These are phyloP conservation scores for Chaetura pelagica DNA, from an alignment of 2,113 vertebrate genomes.

Conservation along the genomic window DNA sequence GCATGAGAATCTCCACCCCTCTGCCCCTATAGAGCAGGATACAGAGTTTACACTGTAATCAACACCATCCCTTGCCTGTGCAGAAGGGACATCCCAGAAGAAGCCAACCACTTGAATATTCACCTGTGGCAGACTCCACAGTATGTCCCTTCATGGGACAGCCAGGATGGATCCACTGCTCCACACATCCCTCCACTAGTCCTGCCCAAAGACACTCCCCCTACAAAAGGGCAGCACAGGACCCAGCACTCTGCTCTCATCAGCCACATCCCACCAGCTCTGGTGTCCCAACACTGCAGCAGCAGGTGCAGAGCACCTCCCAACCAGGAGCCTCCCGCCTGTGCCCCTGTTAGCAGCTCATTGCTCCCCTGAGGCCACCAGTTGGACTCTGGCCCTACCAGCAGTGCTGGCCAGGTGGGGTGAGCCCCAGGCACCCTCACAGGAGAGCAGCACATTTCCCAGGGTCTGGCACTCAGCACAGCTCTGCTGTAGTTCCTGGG, in stretches of 20 bases:
- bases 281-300: accelerated
- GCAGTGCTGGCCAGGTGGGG: accelerated
- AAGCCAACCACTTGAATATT: background rate
- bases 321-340: background rate
- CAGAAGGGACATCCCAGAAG: background rate
- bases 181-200: background rate
- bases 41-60: background rate
- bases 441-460: background rate
- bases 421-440: too few species aligned
- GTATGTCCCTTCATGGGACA: accelerated
- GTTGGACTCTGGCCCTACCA: background rate
- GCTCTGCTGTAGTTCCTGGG: too few species aligned
- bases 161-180: background rate
- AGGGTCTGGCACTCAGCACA: background rate
- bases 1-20: background rate
- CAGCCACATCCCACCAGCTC: background rate
- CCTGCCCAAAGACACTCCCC: background rate
- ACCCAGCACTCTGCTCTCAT: background rate
- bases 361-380: accelerated
- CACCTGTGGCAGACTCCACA: background rate
- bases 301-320: background rate
- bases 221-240: background rate
- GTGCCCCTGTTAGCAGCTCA: background rate
- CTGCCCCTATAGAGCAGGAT: background rate
- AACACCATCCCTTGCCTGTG: background rate